These are phyloP conservation scores for Falco naumanni DNA, from an alignment of 2,797 vertebrate genomes.

Conservation along the genomic window DNA sequence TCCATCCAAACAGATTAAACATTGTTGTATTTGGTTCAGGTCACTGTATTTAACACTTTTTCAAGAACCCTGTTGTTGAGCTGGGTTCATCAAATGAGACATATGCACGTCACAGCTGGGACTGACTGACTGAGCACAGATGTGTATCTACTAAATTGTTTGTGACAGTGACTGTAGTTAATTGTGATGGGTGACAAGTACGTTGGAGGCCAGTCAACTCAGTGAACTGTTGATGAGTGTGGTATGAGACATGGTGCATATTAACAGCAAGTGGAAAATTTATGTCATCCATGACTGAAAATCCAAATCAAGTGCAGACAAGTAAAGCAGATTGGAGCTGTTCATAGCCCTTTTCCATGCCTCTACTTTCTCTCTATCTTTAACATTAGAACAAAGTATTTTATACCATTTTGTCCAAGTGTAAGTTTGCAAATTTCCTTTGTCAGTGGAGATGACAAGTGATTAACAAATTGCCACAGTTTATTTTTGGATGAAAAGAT, in stretches of 20 bases:
- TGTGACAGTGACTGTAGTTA: constrained; percentile 57
- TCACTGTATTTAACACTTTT: neutral
- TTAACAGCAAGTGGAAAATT: constrained; percentile 6
- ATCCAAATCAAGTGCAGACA: constrained; percentile 6
- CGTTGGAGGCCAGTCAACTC: constrained; percentile 24
- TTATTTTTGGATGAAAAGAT: constrained; percentile 11
- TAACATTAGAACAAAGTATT: neutral
- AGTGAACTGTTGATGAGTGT: constrained; percentile 25
- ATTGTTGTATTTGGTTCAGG: neutral
- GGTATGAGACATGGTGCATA: neutral
- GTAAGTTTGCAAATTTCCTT: neutral
- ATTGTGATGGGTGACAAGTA: constrained; percentile 62
- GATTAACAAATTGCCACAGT: neutral
- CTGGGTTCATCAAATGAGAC: constrained; percentile 36
- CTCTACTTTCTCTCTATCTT: neutral
- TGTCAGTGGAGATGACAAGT: neutral
- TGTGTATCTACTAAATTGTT: constrained; percentile 29
- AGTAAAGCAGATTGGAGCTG: neutral
- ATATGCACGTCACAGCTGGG: constrained; percentile 17
- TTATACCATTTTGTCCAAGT: neutral
- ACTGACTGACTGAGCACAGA: constrained; percentile 34
- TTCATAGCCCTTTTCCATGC: neutral
- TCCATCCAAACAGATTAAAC: neutral
- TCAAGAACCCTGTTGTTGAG: neutral
- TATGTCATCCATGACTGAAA: constrained; percentile 1